Percentiles rank a stretch among this genome's conserved stretches.
Evolutionary conservation across 2,888 invertebrate species (phyloP).

Genomic region (Digitonthophagus gazella): DNA sequence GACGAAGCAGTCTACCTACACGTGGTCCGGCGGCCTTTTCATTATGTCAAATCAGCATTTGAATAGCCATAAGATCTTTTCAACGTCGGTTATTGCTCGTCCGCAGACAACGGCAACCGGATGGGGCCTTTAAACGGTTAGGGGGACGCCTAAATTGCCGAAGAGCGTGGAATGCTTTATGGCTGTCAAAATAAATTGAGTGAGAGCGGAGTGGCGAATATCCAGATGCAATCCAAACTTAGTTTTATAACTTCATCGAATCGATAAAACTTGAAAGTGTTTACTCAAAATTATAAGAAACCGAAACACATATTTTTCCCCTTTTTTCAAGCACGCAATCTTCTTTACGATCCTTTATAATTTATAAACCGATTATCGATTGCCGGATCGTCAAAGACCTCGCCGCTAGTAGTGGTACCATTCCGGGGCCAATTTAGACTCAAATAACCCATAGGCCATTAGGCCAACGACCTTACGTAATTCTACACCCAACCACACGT

Average conservation of each 20-base stretch:
- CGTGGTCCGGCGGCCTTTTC: neutral
- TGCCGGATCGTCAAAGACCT: neutral
- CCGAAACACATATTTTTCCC: no score
- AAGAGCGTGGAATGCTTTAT: neutral
- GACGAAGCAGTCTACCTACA: neutral
- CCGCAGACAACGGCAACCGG: neutral
- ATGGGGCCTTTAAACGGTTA: neutral
- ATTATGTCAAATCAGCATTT: neutral
- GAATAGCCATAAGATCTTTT: neutral
- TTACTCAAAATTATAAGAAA: neutral
- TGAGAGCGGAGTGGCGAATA: neutral
- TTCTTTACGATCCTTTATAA: neutral
- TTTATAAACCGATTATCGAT: neutral
- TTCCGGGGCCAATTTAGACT: neutral
- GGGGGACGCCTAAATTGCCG: neutral
- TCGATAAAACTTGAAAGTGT: neutral
- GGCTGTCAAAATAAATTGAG: neutral
- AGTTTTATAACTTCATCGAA: no score
- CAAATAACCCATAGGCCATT: slow-evolving; percentile 17
- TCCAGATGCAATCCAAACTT: neutral
- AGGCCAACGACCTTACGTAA: slow-evolving; percentile 10
- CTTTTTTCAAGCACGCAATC: no score
- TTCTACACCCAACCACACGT: slow-evolving; percentile 14
- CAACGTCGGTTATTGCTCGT: neutral
- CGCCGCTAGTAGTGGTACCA: neutral